Evolutionary conservation across 1,140 invertebrate genomes (phyloP).

Genomic region (Drosophila ficusphila): DNA sequence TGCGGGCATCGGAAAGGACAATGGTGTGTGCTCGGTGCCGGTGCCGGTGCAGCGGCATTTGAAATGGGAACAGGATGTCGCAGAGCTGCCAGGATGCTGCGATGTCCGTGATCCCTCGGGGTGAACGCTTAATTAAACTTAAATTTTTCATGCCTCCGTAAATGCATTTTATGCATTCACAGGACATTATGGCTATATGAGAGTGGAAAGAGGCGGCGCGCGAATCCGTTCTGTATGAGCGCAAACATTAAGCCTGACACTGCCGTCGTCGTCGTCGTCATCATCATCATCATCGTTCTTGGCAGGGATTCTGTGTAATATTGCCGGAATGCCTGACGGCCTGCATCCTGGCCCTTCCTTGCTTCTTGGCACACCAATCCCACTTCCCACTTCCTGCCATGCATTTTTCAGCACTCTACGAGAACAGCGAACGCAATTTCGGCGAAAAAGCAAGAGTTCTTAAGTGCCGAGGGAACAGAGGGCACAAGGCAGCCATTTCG

Average conservation of each 20-base stretch:
- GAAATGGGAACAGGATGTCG: constrained; percentile 68
- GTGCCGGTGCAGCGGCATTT: constrained; percentile 12
- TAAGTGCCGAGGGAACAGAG: constrained; percentile 23
- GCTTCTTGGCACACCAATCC: constrained; percentile 19
- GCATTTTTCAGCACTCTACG: constrained; percentile 50
- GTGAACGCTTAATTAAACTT: constrained; percentile 74
- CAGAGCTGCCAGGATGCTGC: constrained; percentile 51
- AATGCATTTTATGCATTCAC: constrained; percentile 65
- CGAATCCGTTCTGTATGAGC: constrained; percentile 24
- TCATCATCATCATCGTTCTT: constrained; percentile 32
- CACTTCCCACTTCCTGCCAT: constrained; percentile 38
- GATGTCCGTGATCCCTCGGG: constrained; percentile 42
- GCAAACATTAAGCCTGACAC: constrained; percentile 46
- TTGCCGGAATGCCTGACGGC: constrained; percentile 18
- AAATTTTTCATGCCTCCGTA: constrained; percentile 72
- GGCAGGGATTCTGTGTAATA: constrained; percentile 47
- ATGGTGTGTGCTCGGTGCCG: constrained; percentile 35
- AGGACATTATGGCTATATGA: constrained; percentile 27
- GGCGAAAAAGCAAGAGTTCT: constrained; percentile 6
- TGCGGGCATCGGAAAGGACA: constrained; percentile 65
- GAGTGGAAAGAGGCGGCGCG: constrained; percentile 5
- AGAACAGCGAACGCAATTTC: constrained; percentile 17
- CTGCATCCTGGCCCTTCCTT: constrained; percentile 30
- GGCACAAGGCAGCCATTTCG: constrained; percentile 29
- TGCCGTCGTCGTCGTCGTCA: constrained; percentile 25